A percentile compares a stretch with the other conserved stretches of the same genome.
These are phyloP conservation scores for Salmo trutta DNA, from an alignment of 2,797 vertebrate species.

Conservation along the genomic window DNA sequence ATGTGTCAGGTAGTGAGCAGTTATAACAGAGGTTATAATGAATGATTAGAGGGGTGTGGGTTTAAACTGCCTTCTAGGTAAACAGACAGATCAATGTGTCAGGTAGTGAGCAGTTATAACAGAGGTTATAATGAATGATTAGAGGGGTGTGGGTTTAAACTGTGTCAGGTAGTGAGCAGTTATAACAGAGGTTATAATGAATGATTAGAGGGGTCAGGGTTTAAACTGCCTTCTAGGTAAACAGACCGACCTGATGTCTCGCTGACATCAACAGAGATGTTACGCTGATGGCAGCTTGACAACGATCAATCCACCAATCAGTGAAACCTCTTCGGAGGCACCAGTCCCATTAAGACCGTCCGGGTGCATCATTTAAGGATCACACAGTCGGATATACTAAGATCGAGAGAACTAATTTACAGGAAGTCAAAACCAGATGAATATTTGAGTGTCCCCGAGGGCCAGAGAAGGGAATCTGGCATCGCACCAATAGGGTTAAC, in stretches of 20 bases:
- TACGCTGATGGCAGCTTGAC: neutral
- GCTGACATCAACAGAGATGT: neutral
- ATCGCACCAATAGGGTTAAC: too few species aligned
- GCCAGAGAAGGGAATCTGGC: neutral
- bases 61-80: neutral
- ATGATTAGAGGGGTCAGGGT: slow-evolving; percentile 6
- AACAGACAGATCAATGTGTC: neutral
- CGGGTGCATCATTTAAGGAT: neutral
- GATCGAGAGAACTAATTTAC: neutral
- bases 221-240: neutral
- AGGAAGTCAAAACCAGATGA: neutral
- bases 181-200: slow-evolving; percentile 28
- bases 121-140: too few species aligned
- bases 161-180: too few species aligned
- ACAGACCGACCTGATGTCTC: neutral
- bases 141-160: too few species aligned
- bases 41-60: slow-evolving; percentile 6
- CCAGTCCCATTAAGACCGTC: neutral
- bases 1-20: too few species aligned
- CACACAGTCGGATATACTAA: neutral
- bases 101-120: too few species aligned
- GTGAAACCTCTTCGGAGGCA: neutral
- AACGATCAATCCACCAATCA: slow-evolving; percentile 5
- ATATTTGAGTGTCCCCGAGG: neutral
- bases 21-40: slow-evolving; percentile 28